Conservation (phyloP, 2,888 invertebrate species). For the Acanthosepion lycidas region DNA sequence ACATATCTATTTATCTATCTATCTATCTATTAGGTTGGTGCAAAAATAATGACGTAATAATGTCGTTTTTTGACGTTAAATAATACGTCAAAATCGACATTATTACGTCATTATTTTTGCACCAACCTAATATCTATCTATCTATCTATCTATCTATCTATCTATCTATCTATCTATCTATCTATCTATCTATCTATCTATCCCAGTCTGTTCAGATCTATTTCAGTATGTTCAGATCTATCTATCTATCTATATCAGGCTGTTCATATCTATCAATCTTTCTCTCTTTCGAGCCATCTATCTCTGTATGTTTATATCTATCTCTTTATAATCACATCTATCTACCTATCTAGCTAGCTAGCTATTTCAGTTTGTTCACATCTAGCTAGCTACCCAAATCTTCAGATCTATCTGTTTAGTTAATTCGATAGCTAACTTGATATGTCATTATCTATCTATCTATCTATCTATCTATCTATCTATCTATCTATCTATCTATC, state of each 20-base stretch:
- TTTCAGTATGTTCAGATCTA: not conserved
- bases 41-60: no score
- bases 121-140: not conserved
- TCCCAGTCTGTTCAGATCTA: not conserved
- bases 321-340: not conserved
- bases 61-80: no score
- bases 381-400: not conserved
- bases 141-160: not conserved
- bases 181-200: not conserved
- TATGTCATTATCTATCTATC: not conserved
- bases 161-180: not conserved
- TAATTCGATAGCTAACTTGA: no score
- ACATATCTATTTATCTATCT: no score
- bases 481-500: not conserved
- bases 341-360: not conserved
- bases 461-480: not conserved
- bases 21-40: no score
- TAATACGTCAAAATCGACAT: no score
- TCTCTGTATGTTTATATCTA: not conserved
- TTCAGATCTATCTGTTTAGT: not conserved
- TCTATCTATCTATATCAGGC: not conserved
- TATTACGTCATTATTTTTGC: no score
- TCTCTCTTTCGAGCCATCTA: not conserved
- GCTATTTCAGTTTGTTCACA: not conserved
- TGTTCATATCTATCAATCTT: not conserved